Base-by-base conservation (phyloP, 1,140 invertebrate species). In the Teleopsis dalmanni region DNA sequence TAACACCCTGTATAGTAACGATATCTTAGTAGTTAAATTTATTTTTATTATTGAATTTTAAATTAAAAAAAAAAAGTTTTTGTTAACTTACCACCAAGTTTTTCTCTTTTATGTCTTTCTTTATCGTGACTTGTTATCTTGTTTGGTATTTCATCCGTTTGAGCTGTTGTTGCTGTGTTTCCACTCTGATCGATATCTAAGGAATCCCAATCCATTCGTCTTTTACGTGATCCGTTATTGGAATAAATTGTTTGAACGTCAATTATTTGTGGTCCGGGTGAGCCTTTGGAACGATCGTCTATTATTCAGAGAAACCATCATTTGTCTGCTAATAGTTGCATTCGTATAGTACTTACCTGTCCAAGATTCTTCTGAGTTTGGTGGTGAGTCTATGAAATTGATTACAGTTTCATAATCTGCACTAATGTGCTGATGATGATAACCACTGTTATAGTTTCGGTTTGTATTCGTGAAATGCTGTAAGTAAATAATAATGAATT, bases 161-260 rank as follows among this genome's bases (percentile, higher is more conserved):
- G 61, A 48, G 54, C 48, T 58, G 62, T 54, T 35, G 64, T 59
- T 52, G 65, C 56, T 52, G 57, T 43, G 48, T 34, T 65, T 58
- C 60, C 66, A 63, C 56, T 66, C 61, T 66, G 61, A 57, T 55
- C 64, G 34, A 70, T 65, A 52, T 69, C 66, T 53, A 70, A 58
- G 46, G 66, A 61, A 52, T 70, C 64, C 66, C 66, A 70, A 70
- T 70, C 66, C 66, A 70, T 70, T 67, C 66, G 66, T 65, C 66
- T 69, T 60, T 70, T 70, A 57, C 66, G 65, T 48, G 66, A 60
- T 35, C 60, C 62, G 54, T 59, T 57, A 29, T 57, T 57, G 38
- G 67, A 57, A 44, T 66, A 69, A 57, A 69, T 69, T 46, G 65
- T 69, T 37, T 68, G 59, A 33, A 69, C 65, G 62, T 69, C 65